These are phyloP conservation scores for Pteruthius melanotis DNA, from an alignment of 2,113 vertebrate species.

Conservation along the genomic window DNA sequence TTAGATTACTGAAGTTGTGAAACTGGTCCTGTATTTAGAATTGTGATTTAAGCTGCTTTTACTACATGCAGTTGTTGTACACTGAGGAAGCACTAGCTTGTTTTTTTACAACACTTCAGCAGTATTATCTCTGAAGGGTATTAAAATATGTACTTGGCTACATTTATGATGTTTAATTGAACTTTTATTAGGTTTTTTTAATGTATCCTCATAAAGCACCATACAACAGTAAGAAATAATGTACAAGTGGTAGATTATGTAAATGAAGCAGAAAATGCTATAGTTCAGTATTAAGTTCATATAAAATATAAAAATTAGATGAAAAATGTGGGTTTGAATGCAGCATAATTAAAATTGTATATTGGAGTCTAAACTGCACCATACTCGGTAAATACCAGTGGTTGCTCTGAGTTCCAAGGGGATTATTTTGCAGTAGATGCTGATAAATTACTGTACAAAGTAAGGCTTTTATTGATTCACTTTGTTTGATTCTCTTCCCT, in stretches of 20 bases:
- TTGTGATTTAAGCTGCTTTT: conserved; percentile 38
- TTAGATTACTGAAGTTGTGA: conserved; percentile 21
- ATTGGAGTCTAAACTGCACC: conserved; percentile 12
- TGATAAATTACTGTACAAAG: not conserved
- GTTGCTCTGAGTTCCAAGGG: not conserved
- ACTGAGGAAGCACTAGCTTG: not conserved
- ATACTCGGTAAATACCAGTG: not conserved
- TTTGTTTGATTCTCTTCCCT: not conserved
- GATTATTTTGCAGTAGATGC: conserved; percentile 29
- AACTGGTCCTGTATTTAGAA: conserved; percentile 30
- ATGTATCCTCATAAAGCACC: conserved; percentile 30
- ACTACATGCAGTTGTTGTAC: not conserved
- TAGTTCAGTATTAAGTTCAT: conserved; percentile 29
- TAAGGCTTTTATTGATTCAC: conserved; percentile 43
- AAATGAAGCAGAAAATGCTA: conserved; percentile 56
- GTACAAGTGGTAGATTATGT: conserved; percentile 27
- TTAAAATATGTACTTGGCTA: conserved; percentile 39
- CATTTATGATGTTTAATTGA: conserved; percentile 55
- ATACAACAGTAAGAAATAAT: conserved; percentile 34
- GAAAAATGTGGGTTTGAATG: conserved; percentile 33
- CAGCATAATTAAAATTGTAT: conserved; percentile 51
- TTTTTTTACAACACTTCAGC: conserved; percentile 32
- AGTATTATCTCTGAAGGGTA: conserved; percentile 36
- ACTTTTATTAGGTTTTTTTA: conserved; percentile 52
- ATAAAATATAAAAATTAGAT: conserved; percentile 31